A percentile compares a stretch with the other conserved stretches of the same genome.
Evolutionary conservation across 2,113 vertebrate genomes (phyloP).

Genomic region (Microtus richardsoni): DNA sequence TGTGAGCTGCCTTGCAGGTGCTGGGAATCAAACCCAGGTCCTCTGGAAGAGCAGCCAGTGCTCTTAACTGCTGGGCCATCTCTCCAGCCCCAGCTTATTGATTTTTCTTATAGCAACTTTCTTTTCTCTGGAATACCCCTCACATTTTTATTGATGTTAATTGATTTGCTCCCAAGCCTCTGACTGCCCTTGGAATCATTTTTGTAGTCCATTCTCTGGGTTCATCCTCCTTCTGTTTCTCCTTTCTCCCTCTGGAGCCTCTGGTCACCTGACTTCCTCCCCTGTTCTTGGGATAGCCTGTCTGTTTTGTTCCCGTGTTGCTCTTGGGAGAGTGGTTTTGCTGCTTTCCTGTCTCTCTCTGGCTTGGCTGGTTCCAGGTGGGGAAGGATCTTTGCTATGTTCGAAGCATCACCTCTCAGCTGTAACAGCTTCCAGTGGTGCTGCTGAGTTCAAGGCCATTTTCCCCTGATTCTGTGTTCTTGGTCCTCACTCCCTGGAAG

Average conservation of each 20-base stretch:
- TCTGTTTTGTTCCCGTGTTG: no score
- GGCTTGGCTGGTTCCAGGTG: neutral
- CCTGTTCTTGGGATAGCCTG: accelerated
- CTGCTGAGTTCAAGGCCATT: neutral
- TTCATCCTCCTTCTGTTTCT: neutral
- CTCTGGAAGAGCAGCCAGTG: neutral
- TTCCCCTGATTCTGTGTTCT: neutral
- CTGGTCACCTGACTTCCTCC: no score
- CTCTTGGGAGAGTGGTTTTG: neutral
- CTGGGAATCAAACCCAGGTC: neutral
- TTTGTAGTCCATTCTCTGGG: neutral
- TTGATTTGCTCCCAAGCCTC: neutral
- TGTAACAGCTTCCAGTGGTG: neutral
- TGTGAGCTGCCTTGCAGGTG: neutral
- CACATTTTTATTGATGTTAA: accelerated
- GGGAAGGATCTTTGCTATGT: neutral
- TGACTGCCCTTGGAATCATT: accelerated
- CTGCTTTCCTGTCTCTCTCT: no score
- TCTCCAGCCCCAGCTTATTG: neutral
- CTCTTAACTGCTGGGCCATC: neutral
- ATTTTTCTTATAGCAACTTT: neutral
- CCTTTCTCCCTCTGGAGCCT: no score
- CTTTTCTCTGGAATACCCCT: neutral
- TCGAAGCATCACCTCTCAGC: neutral
- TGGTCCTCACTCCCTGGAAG: neutral